These are phyloP conservation scores for Diuraphis noxia DNA, from an alignment of 1,140 invertebrate species.

Conservation along the genomic window DNA sequence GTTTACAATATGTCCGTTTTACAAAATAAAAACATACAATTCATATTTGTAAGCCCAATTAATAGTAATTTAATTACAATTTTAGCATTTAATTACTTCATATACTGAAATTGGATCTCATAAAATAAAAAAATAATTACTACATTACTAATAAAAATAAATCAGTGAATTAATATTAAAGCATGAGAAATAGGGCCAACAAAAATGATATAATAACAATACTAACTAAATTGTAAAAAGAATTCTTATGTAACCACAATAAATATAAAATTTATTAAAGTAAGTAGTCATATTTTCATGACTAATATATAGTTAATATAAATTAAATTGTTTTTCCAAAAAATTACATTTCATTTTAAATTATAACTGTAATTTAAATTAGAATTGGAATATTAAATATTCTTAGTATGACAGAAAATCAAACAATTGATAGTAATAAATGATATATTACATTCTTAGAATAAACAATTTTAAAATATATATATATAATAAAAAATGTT, in stretches of 20 bases:
- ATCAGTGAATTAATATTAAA: background rate
- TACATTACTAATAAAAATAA: background rate
- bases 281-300: slow-evolving; percentile 3
- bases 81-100: background rate
- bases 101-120: background rate
- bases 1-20: slow-evolving; percentile 12
- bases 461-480: slow-evolving; percentile 2
- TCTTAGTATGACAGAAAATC: background rate
- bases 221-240: background rate
- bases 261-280: slow-evolving; percentile 1
- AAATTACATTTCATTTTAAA: slow-evolving; percentile 2
- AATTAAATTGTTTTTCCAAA: slow-evolving; percentile 7
- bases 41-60: slow-evolving; percentile 12
- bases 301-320: slow-evolving; percentile 1
- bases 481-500: slow-evolving; percentile 1
- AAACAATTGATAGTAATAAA: background rate
- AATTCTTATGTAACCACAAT: background rate
- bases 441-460: background rate
- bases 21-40: slow-evolving; percentile 17
- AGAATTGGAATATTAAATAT: background rate
- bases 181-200: background rate
- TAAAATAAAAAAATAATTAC: background rate
- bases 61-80: background rate
- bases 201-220: background rate
- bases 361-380: background rate